Conservation (phyloP, 2,113 vertebrate genomes). For the Cynopterus brachyotis region DNA sequence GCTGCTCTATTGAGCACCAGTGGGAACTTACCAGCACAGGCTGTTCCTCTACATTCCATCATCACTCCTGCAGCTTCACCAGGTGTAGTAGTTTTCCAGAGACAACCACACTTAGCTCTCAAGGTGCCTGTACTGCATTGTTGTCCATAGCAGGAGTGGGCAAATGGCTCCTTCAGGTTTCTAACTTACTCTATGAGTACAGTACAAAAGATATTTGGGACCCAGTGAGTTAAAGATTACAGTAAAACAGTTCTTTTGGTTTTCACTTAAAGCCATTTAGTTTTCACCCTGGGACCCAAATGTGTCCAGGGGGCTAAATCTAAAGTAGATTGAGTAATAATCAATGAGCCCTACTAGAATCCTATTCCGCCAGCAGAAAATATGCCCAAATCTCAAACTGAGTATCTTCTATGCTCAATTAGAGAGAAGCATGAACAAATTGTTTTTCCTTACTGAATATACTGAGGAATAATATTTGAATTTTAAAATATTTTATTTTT, state of each 20-base stretch:
- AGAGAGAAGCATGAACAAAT: background rate
- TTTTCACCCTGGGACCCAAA: background rate
- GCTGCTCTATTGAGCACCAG: background rate
- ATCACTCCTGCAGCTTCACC: background rate
- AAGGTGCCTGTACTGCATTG: no score
- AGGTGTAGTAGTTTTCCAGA: background rate
- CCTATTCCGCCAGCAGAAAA: background rate
- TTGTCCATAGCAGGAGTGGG: background rate
- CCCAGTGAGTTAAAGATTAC: background rate
- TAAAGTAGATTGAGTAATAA: background rate
- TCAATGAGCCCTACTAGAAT: background rate
- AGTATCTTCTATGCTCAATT: background rate
- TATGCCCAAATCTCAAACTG: background rate
- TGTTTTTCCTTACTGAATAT: constrained; percentile 27
- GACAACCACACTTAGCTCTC: background rate
- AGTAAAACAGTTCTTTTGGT: background rate
- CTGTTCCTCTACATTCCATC: background rate
- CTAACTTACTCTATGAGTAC: background rate
- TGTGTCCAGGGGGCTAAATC: background rate
- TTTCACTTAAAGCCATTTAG: background rate
- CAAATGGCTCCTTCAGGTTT: background rate
- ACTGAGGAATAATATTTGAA: background rate
- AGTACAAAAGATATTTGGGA: background rate
- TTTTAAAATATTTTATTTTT: background rate
- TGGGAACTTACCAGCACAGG: background rate